Conservation (phyloP, 1,140 invertebrate genomes). For the Meloidogyne chitwoodi region DNA sequence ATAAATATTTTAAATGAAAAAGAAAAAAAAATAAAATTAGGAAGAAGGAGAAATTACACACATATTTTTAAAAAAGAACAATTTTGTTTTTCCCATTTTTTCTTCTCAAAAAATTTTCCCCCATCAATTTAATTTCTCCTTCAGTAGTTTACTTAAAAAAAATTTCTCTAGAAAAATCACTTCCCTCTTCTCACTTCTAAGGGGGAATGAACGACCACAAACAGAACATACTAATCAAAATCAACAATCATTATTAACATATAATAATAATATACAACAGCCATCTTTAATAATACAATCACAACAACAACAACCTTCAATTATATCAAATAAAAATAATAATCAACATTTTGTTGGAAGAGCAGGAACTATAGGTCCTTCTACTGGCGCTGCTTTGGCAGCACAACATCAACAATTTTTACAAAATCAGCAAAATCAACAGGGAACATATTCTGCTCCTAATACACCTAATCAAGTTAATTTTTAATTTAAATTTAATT, state of each 20-base stretch:
- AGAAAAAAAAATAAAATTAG: not conserved
- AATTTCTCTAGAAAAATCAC: not conserved
- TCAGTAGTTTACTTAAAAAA: not conserved
- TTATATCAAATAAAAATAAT: not conserved
- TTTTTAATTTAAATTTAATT: not conserved
- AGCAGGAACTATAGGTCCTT: slow-evolving; percentile 43
- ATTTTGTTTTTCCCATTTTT: too few relatives aligned
- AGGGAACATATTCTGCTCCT: slow-evolving; percentile 36
- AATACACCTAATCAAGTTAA: slow-evolving; percentile 36
- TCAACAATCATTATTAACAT: not conserved
- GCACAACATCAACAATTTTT: slow-evolving; percentile 43
- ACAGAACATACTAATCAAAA: not conserved
- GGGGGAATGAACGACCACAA: not conserved
- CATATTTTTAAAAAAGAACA: not conserved
- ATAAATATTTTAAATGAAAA: too few relatives aligned
- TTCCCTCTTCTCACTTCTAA: not conserved
- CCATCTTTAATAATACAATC: not conserved
- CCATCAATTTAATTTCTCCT: not conserved
- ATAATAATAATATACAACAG: not conserved
- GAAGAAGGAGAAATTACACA: not conserved
- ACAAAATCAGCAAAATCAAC: slow-evolving; percentile 32
- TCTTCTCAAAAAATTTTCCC: too few relatives aligned
- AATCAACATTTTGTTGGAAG: slow-evolving; percentile 33
- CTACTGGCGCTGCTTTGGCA: slow-evolving; percentile 32
- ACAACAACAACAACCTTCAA: not conserved